Conservation (phyloP, 1,140 invertebrate genomes). For the Rhopalosiphum maidis region DNA sequence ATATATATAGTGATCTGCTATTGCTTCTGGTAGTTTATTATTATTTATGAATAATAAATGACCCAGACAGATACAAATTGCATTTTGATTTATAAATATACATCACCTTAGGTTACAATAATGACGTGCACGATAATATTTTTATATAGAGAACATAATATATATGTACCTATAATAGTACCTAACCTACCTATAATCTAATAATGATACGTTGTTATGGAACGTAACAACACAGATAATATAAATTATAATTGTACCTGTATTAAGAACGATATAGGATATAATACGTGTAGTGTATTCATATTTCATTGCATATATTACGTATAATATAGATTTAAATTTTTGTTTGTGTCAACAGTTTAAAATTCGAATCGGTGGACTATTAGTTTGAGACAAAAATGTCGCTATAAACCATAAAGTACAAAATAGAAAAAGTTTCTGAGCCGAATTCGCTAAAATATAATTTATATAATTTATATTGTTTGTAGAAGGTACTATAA, state of each 20-base stretch:
- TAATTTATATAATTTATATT: too few relatives aligned
- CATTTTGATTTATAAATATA: background rate
- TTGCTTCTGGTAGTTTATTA: background rate
- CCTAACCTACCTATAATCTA: background rate
- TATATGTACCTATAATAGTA: background rate
- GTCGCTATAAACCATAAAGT: background rate
- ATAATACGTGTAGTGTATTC: background rate
- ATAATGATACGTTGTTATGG: background rate
- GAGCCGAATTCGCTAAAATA: too few relatives aligned
- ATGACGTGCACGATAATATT: background rate
- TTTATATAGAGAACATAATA: slow-evolving; percentile 11
- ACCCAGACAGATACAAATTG: background rate
- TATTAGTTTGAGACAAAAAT: background rate
- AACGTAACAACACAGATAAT: background rate
- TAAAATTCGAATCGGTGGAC: background rate
- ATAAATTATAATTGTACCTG: background rate
- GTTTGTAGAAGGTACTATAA: too few relatives aligned
- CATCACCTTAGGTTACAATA: background rate
- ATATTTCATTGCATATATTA: background rate
- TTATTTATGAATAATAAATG: background rate
- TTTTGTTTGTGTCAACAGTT: background rate
- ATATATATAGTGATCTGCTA: background rate
- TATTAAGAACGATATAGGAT: background rate
- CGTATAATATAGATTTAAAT: background rate
- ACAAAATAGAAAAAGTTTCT: too few relatives aligned